These are phyloP conservation scores for Coracopsis vasa DNA, from an alignment of 2,113 vertebrate genomes.

Conservation along the genomic window DNA sequence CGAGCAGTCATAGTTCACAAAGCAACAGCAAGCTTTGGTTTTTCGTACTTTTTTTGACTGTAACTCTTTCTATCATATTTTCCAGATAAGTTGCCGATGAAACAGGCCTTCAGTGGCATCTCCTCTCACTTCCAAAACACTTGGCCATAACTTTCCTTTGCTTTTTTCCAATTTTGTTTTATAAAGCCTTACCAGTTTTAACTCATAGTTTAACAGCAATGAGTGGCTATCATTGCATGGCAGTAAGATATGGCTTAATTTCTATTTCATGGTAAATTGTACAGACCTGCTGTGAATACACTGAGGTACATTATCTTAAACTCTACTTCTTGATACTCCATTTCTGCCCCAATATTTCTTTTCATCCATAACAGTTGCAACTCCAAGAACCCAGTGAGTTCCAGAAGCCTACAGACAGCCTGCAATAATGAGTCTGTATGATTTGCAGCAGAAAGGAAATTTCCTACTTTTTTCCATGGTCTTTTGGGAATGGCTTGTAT, in stretches of 20 bases:
- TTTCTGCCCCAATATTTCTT: neutral
- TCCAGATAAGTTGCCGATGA: neutral
- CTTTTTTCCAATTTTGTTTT: neutral
- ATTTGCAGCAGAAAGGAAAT: neutral
- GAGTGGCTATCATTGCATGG: neutral
- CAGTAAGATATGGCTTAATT: neutral
- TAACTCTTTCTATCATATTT: neutral
- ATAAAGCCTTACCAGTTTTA: neutral
- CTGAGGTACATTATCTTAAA: neutral
- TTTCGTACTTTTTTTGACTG: neutral
- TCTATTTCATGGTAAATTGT: neutral
- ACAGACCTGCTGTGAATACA: neutral
- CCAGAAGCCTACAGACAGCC: neutral
- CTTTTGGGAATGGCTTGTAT: neutral
- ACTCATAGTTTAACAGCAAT: neutral
- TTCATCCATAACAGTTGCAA: neutral
- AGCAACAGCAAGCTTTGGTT: neutral
- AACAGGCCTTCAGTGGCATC: rapidly evolving
- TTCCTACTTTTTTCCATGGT: neutral
- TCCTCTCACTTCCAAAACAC: neutral
- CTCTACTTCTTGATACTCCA: neutral
- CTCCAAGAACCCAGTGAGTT: neutral
- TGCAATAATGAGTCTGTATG: neutral
- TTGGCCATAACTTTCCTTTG: neutral
- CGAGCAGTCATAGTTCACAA: neutral